phyloP scores from a whole-genome alignment of 2,888 invertebrate genomes.

The Julus scanicus region DNA sequence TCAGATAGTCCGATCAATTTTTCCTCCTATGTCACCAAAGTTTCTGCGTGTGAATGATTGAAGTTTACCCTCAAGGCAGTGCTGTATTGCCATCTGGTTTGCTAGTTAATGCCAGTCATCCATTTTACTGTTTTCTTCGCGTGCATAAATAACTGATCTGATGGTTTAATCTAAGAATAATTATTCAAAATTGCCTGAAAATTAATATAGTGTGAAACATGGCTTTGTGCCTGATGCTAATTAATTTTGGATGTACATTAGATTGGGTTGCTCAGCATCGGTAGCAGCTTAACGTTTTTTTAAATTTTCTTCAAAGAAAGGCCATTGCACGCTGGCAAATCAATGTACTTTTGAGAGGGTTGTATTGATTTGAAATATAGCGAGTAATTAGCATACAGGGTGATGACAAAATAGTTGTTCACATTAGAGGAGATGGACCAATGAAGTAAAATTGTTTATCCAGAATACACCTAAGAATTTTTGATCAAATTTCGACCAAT shows the following conservation, averaged over 20 bases:
- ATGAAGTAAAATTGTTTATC: not conserved
- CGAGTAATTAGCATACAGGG: constrained; percentile 1
- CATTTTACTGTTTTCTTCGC: constrained; percentile 31
- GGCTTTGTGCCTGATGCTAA: constrained; percentile 40
- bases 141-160: constrained; percentile 24
- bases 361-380: constrained; percentile 18
- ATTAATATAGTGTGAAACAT: constrained; percentile 45
- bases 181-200: constrained; percentile 45
- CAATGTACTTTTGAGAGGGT: constrained; percentile 1
- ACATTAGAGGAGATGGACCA: not conserved
- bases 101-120: constrained; percentile 43
- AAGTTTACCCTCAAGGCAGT: not conserved
- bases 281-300: constrained; percentile 19
- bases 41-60: not conserved
- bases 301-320: not conserved
- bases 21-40: not conserved
- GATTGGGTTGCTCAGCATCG: constrained; percentile 37
- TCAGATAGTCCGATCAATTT: not conserved
- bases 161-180: constrained; percentile 44
- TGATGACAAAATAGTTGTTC: not conserved
- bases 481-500: not conserved
- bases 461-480: not conserved
- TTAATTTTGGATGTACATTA: constrained; percentile 45
- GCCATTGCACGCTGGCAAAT: not conserved
- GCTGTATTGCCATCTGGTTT: not conserved